Evolutionary conservation across 2,797 vertebrate genomes (phyloP).

Genomic region (Nannoperca obscura): DNA sequence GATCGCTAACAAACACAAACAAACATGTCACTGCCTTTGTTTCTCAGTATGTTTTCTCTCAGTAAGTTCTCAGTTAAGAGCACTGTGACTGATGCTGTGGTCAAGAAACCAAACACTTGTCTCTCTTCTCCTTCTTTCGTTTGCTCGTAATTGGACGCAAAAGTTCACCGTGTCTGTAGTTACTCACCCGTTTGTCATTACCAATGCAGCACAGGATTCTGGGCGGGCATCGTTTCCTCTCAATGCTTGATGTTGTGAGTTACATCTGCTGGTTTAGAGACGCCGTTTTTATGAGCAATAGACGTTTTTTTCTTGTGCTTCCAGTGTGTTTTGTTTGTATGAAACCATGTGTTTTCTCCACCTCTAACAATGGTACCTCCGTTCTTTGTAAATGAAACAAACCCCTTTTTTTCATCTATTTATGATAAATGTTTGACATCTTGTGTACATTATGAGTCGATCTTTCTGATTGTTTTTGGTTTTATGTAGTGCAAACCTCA

Average conservation of each 20-base stretch:
- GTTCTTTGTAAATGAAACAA: slow-evolving; percentile 28
- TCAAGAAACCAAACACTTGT: slow-evolving; percentile 7
- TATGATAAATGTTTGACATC: slow-evolving; percentile 35
- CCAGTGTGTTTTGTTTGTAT: slow-evolving; percentile 15
- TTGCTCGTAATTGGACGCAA: neutral
- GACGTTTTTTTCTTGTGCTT: slow-evolving; percentile 51
- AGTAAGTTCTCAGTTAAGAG: neutral
- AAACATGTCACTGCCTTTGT: neutral
- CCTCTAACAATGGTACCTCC: neutral
- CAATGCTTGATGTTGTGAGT: neutral
- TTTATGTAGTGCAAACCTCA: slow-evolving; percentile 38
- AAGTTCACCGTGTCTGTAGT: slow-evolving; percentile 10
- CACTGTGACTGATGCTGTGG: neutral
- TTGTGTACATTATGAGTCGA: slow-evolving; percentile 24
- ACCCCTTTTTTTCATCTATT: slow-evolving; percentile 10
- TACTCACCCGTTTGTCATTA: neutral
- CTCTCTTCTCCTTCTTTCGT: neutral
- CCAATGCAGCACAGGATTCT: neutral
- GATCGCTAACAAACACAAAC: neutral
- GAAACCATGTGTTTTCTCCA: slow-evolving; percentile 31
- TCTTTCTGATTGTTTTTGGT: slow-evolving; percentile 27
- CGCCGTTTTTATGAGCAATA: slow-evolving; percentile 35
- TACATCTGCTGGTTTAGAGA: slow-evolving; percentile 19
- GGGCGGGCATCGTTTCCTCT: neutral
- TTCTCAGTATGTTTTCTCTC: neutral